Base-by-base conservation (phyloP, 1,140 invertebrate genomes). In the Eriocheir sinensis region DNA sequence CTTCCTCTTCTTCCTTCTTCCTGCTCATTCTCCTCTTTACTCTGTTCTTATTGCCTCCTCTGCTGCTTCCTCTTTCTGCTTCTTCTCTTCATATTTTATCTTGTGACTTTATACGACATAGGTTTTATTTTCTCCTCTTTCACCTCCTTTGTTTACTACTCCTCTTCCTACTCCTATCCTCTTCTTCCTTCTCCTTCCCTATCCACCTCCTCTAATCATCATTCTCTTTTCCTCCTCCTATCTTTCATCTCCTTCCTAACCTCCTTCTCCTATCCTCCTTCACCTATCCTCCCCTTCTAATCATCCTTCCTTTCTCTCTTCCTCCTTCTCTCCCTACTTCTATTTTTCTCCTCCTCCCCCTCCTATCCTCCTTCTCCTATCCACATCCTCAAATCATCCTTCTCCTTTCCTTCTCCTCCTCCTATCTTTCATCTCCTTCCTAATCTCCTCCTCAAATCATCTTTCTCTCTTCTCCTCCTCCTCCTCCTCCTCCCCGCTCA, bases 181-280 rank as follows among this genome's bases (percentile, higher is more conserved):
- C 60, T 72, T 72, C 60, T 72, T n/a, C 60, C n/a, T n/a, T 72
- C 60, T 72, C 12, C n/a, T 72, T n/a, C 60, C 60, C n/a, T 72
- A n/a, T 15, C 12, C 60, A 12, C 15, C 60, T 72, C 60, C n/a
- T 15, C 60, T 72, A 72, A n/a, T 72, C 15, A 12, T n/a, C 15
- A 72, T n/a, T n/a, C 60, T 72, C 15, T n/a, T 15, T 72, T 15
- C 12, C 60, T n/a, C 60, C 60, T 15, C 12, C n/a, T 72, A 12
- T n/a, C 60, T 15, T 15, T 72, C 12, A 15, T 15, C n/a, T 72
- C 60, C 60, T 72, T 72, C 15, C 60, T n/a, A 12, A 12, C 60
- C 60, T n/a, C 15, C 15, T 72, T 72, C 60, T n/a, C 60, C 12
- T 72, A 15, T 72, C 60, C 60, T n/a, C 60, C 60, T n/a, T 15